Evolutionary conservation across 2,797 vertebrate species (phyloP), one percentile per base, ranked within the genome.

Genomic region (Fratercula arctica): DNA sequence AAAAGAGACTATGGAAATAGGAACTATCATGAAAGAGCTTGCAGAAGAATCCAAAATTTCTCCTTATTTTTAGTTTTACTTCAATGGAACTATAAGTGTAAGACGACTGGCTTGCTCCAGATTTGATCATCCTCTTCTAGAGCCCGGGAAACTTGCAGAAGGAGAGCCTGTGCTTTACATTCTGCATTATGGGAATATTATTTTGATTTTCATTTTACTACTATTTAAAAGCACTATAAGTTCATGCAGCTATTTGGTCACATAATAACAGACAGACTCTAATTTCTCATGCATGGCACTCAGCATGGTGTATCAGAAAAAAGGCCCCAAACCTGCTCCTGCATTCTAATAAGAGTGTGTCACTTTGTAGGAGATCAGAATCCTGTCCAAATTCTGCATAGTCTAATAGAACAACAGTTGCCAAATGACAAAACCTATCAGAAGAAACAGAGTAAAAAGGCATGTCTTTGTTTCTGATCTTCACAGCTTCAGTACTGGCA

Each of bases 341-440:
- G 91, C 93, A 89, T 95, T 94, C 74, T 96, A 95, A 64, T 96
- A 93, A 83, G 23, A 83, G 23, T 5, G 16, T 82, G 75, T 68
- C 91, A 88, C 87, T 91, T 96, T 78, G 81, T 73, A 95, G 90
- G 81, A 86, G 86, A 97, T 93, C 90, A 93, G 90, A 96, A 94
- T 89, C 87, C 93, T 95, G 80, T 76, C 80, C 93, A 90, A 85
- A 94, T 88, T 97, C 94, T 86, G 86, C 67, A 45, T 94, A 92
- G 61, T 79, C 79, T 94, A 87, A 93, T 31, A 89, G 75, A 91
- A 96, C 54, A 94, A 90, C 93, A 97, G 95, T 93, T 94, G 91
- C 91, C 74, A 96, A 96, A 91, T 92, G 91, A 94, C 95, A 96
- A 88, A 90, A 87, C 57, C 85, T 88, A 96, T 97, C 87, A 96